Conservation (phyloP, 92 coral and sea anemone species). For the Parazoanthus atlanticus region DNA sequence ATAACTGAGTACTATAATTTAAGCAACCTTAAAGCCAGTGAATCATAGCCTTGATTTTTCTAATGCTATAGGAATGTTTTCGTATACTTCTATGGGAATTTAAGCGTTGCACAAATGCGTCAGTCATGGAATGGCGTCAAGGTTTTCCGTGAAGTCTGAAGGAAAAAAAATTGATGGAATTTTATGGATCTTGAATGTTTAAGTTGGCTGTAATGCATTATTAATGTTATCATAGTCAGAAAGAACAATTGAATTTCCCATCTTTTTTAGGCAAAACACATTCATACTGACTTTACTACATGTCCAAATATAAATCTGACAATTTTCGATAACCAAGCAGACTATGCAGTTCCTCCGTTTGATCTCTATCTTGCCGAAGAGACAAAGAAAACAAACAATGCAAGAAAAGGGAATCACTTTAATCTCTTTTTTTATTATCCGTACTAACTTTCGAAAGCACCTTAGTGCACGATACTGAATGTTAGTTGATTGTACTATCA, state of each 20-base stretch:
- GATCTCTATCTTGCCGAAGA: too few species aligned
- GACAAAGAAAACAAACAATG: too few species aligned
- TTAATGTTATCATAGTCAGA: background rate
- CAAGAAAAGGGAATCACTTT: background rate
- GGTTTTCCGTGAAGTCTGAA: background rate
- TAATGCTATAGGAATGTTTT: background rate
- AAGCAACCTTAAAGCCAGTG: background rate
- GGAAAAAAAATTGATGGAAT: background rate
- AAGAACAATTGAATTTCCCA: background rate
- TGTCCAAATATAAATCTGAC: too few species aligned
- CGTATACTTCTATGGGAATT: too few species aligned
- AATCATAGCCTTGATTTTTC: background rate
- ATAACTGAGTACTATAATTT: background rate
- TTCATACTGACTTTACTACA: background rate
- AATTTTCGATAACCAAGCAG: too few species aligned
- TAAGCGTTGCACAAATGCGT: background rate
- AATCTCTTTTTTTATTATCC: background rate
- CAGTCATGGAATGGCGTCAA: background rate
- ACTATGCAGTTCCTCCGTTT: too few species aligned
- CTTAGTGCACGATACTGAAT: background rate
- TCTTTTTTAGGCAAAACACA: too few species aligned
- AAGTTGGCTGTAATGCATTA: conserved; percentile 8
- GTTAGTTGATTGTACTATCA: too few species aligned
- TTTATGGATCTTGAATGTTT: background rate
- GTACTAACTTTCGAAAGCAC: background rate